These are phyloP conservation scores for Mantis religiosa DNA, from an alignment of 2,888 invertebrate genomes.

Conservation along the genomic window DNA sequence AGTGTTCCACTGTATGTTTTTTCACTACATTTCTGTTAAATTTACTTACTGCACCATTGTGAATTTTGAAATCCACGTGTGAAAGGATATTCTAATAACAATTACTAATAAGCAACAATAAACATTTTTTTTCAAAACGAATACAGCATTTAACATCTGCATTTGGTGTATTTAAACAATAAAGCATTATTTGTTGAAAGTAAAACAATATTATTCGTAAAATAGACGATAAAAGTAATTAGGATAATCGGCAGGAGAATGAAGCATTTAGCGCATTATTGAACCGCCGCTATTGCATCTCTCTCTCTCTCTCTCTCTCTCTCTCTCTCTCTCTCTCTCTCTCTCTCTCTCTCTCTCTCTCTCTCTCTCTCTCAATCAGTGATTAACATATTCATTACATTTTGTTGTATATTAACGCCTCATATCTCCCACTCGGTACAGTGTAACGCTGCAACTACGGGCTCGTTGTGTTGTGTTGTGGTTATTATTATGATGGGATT, in stretches of 20 bases:
- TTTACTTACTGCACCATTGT: too few species aligned
- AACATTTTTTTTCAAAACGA: background rate
- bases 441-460: background rate
- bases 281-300: background rate
- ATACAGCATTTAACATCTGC: background rate
- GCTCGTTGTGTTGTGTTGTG: background rate
- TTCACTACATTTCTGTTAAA: too few species aligned
- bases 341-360: too few species aligned
- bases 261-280: background rate
- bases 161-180: background rate
- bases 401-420: background rate
- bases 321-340: too few species aligned
- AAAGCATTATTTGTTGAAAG: background rate
- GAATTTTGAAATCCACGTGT: too few species aligned
- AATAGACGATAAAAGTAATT: background rate
- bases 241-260: background rate
- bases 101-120: too few species aligned
- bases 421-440: background rate
- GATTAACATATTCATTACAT: constrained; percentile 4
- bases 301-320: too few species aligned
- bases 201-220: background rate
- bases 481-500: constrained; percentile 29
- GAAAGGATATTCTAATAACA: too few species aligned
- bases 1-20: too few species aligned
- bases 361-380: background rate